phyloP scores from a whole-genome alignment of 2,113 vertebrate genomes.

The Pollachius pollachius region DNA sequence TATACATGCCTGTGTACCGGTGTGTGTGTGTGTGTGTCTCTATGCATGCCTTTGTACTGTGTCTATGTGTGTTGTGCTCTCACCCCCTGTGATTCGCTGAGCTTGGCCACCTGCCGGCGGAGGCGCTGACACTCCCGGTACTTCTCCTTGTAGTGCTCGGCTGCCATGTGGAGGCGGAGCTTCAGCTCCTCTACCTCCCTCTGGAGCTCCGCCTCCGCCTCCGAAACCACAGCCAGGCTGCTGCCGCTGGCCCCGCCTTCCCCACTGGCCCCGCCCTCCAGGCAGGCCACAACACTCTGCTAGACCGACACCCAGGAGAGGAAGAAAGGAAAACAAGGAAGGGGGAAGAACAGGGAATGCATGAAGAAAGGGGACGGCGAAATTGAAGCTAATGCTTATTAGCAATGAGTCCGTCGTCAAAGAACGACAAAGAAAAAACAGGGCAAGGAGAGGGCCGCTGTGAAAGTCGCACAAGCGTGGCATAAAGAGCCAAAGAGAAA shows the following conservation, averaged over 20 bases:
- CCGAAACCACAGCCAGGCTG: slow-evolving; percentile 48
- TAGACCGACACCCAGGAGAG: no score
- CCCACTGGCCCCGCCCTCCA: slow-evolving; percentile 62
- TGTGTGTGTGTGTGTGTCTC: background rate
- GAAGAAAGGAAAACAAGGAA: no score
- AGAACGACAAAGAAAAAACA: no score
- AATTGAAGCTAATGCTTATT: no score
- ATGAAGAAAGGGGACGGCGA: no score
- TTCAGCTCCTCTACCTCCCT: slow-evolving; percentile 97
- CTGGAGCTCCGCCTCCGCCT: slow-evolving; percentile 89
- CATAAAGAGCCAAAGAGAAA: no score
- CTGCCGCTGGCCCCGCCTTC: slow-evolving; percentile 45
- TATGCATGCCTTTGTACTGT: background rate
- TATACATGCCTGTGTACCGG: background rate
- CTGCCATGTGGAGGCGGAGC: slow-evolving; percentile 95
- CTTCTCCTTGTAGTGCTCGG: slow-evolving; percentile 98
- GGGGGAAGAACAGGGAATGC: no score
- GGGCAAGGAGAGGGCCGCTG: no score
- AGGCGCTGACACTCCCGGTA: slow-evolving; percentile 96
- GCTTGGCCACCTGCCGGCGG: slow-evolving; percentile 90
- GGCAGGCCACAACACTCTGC: background rate
- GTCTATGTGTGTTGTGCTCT: slow-evolving; percentile 50
- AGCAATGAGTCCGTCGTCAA: no score
- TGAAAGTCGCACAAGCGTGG: no score
- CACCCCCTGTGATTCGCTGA: slow-evolving; percentile 83